Evolutionary conservation across 2,888 invertebrate species (phyloP), one percentile per base, ranked within the genome.

Genomic region (Pemphredon lugubris): DNA sequence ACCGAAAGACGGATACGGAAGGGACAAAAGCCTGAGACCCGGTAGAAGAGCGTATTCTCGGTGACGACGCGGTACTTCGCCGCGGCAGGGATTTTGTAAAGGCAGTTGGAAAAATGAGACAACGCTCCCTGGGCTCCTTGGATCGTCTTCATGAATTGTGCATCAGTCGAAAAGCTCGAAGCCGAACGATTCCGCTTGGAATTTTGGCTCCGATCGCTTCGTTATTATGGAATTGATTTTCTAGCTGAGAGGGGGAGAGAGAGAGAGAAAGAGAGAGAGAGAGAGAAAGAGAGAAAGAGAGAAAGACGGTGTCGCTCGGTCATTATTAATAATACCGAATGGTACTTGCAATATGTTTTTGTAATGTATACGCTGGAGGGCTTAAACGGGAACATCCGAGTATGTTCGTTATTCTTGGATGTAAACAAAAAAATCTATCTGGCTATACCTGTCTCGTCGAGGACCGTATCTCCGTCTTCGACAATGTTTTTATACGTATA

Each of bases 91-190:
- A 74, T 79, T 75, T 78, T 60, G 63, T 60, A 68, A 47, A 60
- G 55, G 67, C 75, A 71, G 77, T 75, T 69, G 78, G 78, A 78
- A 78, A 73, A 79, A 79, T 71, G 81, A 79, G 78, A 80, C 81
- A 72, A 68, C 58, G 75, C 55, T 58, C 42, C 51, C 39, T 6
- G 40, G 55, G 47, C 51, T 48, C 61, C 44, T 44, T 47, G 71
- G 66, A 69, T 64, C 68, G 67, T 73, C 75, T 80, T 81, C 80
- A 81, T 80, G 81, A 78, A 81, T 81, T 81, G 71, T 81, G 71
- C 71, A 80, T 78, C 73, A 67, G 68, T 37, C 51, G 68, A 44
- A 47, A 79, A 68, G 57, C 60, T 65, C 16, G 18, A 42, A 37
- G 54, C n/a, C 40, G 64, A 30, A 42, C 60, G 71, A 74, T 74